Evolutionary conservation across 1,140 invertebrate species (phyloP).

Genomic region (Anastrepha obliqua): DNA sequence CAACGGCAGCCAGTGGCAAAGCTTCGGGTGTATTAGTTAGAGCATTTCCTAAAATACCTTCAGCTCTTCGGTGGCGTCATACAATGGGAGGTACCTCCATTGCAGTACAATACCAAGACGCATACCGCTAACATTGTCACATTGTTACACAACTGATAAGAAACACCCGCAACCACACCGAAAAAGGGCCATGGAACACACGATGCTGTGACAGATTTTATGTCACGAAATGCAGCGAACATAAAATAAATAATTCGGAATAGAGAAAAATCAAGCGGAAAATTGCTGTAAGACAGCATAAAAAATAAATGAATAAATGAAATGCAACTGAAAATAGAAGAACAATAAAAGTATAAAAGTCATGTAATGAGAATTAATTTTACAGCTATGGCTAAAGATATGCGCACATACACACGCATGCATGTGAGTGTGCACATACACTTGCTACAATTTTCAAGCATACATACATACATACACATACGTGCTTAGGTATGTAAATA

Average conservation of each 20-base stretch:
- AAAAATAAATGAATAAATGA: background rate
- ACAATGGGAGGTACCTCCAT: too few species aligned
- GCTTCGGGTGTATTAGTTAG: too few species aligned
- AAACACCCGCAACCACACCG: background rate
- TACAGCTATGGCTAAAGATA: background rate
- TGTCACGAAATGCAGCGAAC: slow-evolving; percentile 25
- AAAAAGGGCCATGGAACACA: slow-evolving; percentile 24
- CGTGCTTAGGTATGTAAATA: too few species aligned
- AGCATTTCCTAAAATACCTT: too few species aligned
- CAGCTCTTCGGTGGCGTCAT: too few species aligned
- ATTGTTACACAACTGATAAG: background rate
- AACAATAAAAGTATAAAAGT: background rate
- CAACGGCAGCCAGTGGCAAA: too few species aligned
- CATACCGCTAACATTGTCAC: too few species aligned
- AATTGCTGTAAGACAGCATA: background rate
- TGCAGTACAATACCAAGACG: too few species aligned
- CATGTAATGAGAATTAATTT: background rate
- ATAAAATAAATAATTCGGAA: background rate
- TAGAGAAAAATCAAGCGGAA: slow-evolving; percentile 22
- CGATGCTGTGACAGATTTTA: slow-evolving; percentile 30
- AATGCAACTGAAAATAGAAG: background rate
- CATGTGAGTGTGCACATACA: background rate
- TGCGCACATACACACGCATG: too few species aligned
- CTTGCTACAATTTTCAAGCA: background rate
- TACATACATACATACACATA: background rate